These are phyloP conservation scores for Pseudomyrmex gracilis DNA, from an alignment of 1,140 invertebrate genomes.

Conservation along the genomic window DNA sequence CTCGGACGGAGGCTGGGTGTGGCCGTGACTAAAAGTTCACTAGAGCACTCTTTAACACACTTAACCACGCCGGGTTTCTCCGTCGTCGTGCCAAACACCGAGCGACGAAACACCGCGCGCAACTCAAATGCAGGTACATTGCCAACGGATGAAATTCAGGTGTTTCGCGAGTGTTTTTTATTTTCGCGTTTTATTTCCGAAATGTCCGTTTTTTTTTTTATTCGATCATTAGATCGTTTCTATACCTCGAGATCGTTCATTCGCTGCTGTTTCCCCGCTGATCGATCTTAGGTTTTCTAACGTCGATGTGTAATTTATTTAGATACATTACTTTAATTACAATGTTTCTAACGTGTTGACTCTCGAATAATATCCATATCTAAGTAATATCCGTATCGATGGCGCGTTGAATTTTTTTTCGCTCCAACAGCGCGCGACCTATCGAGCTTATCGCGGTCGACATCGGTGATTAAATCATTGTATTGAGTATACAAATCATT, in stretches of 20 bases:
- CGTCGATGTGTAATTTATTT: too few relatives aligned
- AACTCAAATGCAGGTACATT: constrained; percentile 20
- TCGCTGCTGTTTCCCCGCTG: too few relatives aligned
- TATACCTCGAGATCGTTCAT: constrained; percentile 1
- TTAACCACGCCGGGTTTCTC: constrained; percentile 70
- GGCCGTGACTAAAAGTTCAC: constrained; percentile 86
- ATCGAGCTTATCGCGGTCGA: not conserved
- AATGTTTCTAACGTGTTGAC: not conserved
- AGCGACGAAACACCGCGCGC: too few relatives aligned
- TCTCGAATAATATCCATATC: constrained; percentile 4
- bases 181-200: not conserved
- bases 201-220: constrained; percentile 8
- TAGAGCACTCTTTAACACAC: constrained; percentile 81
- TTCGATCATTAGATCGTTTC: not conserved
- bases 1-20: constrained; percentile 82
- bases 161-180: not conserved
- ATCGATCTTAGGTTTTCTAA: too few relatives aligned
- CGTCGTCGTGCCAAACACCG: constrained; percentile 39
- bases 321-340: not conserved
- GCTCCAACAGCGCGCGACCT: not conserved
- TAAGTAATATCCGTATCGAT: constrained; percentile 2
- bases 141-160: not conserved
- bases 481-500: constrained; percentile 41
- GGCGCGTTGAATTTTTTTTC: not conserved
- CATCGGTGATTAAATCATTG: constrained; percentile 47